A percentile compares a stretch with the other conserved stretches of the same genome.
Conservation (phyloP, 2,113 vertebrate species). For the Elanus axillaris region DNA sequence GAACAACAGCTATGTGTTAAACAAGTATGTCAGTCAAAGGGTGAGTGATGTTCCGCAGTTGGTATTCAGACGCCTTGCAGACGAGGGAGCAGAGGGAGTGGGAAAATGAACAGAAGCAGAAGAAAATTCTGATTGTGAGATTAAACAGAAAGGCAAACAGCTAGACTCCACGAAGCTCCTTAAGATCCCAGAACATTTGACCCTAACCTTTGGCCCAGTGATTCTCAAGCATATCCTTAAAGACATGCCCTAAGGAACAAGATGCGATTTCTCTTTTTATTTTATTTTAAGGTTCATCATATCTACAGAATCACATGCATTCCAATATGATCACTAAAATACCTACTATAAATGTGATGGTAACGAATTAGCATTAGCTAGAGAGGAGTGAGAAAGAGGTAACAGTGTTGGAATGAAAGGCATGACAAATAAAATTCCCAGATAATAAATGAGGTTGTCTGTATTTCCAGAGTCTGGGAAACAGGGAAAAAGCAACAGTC, state of each 20-base stretch:
- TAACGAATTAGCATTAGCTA: not conserved
- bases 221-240: not conserved
- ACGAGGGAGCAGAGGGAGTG: not conserved
- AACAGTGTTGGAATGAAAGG: not conserved
- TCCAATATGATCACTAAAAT: not conserved
- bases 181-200: conserved; percentile 6
- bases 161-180: not conserved
- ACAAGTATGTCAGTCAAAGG: not conserved
- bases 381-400: not conserved
- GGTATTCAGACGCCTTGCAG: not conserved
- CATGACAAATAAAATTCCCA: not conserved
- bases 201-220: not conserved
- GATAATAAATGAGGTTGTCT: not conserved
- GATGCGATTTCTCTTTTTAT: not conserved
- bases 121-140: not conserved
- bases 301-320: not conserved
- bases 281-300: not conserved
- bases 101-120: not conserved
- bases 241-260: not conserved
- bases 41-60: not conserved
- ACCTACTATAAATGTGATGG: not conserved
- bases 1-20: not conserved
- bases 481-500: not conserved
- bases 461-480: conserved; percentile 4
- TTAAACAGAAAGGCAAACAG: conserved; percentile 3